These are phyloP conservation scores for Trissolcus brochymenae DNA, from an alignment of 2,888 invertebrate genomes.

Conservation along the genomic window DNA sequence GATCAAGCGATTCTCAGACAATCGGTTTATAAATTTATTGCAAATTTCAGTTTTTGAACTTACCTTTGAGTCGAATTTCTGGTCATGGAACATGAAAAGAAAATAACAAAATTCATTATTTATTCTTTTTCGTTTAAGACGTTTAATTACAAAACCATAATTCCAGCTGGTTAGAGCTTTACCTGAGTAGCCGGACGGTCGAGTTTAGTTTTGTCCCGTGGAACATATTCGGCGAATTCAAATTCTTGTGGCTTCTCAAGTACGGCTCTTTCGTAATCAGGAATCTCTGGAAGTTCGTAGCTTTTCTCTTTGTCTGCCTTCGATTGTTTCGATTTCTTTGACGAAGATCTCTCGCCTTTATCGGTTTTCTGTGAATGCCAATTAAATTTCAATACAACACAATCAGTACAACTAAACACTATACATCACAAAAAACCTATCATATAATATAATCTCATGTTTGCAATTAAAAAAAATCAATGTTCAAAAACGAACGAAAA, in stretches of 20 bases:
- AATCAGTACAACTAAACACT: no score
- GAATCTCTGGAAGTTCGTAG: slow-evolving; percentile 74
- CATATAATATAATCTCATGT: no score
- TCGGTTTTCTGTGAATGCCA: slow-evolving; percentile 69
- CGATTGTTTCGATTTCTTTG: slow-evolving; percentile 69
- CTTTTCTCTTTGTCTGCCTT: slow-evolving; percentile 69
- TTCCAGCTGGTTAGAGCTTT: slow-evolving; percentile 32
- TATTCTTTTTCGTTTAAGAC: background rate
- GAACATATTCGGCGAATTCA: slow-evolving; percentile 69
- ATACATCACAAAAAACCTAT: no score
- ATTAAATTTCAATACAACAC: background rate
- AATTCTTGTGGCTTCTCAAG: slow-evolving; percentile 72
- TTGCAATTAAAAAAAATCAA: no score
- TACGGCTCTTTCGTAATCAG: slow-evolving; percentile 84
- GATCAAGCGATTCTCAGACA: background rate
- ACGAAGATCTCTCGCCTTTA: slow-evolving; percentile 68
- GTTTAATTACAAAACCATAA: background rate
- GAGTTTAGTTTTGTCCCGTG: slow-evolving; percentile 73
- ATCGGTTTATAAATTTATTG: background rate
- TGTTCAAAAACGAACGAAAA: no score
- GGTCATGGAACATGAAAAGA: slow-evolving; percentile 60
- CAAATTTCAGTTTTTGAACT: slow-evolving; percentile 51
- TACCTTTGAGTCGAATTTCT: slow-evolving; percentile 75
- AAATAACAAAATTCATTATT: slow-evolving; percentile 34
- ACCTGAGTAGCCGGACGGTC: slow-evolving; percentile 72